phyloP scores from a whole-genome alignment of 1,140 invertebrate genomes.

The Vanessa atalanta region DNA sequence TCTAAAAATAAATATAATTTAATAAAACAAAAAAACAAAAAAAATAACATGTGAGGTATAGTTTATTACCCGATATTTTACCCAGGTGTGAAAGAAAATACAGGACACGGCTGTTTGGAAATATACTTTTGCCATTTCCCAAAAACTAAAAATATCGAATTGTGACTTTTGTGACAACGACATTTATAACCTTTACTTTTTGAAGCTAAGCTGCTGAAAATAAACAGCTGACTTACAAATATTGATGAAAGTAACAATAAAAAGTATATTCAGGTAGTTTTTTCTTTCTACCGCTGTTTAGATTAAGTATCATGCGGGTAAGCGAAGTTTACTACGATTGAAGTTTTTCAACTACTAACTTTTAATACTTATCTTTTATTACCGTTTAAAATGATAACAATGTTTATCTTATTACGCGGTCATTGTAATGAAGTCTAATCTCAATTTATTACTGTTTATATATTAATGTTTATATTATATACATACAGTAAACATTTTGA shows the following conservation, averaged over 20 bases:
- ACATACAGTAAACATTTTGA: background rate
- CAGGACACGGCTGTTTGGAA: too few relatives aligned
- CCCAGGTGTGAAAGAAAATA: too few relatives aligned
- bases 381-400: background rate
- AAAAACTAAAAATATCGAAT: too few relatives aligned
- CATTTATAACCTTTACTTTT: too few relatives aligned
- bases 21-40: too few relatives aligned
- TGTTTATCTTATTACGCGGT: background rate
- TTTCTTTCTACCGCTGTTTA: constrained; percentile 1
- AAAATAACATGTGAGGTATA: too few relatives aligned
- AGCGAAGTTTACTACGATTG: background rate
- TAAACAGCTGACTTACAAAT: background rate
- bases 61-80: too few relatives aligned
- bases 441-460: background rate
- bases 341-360: background rate
- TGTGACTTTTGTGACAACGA: too few relatives aligned
- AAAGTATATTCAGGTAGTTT: constrained; percentile 5
- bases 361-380: background rate
- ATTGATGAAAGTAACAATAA: background rate
- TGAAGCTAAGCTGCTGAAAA: background rate
- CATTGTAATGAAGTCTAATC: background rate
- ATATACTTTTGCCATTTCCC: too few relatives aligned
- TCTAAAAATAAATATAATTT: too few relatives aligned
- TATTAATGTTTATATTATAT: background rate
- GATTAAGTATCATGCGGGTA: constrained; percentile 6